Base-by-base conservation (phyloP, 2,113 vertebrate genomes). In the Chiloscyllium plagiosum region DNA sequence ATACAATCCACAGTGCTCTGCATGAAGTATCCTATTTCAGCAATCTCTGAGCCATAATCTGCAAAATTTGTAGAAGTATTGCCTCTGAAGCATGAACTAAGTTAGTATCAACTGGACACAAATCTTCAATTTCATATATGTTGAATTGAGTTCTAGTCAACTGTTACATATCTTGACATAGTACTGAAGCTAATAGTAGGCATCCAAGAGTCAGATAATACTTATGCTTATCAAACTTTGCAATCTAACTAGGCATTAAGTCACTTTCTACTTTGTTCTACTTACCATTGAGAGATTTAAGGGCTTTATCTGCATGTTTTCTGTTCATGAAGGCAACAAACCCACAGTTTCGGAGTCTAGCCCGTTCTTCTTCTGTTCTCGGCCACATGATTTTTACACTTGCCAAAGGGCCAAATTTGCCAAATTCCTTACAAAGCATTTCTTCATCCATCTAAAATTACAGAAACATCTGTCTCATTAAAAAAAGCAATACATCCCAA, bases 321-420 rank as follows among this genome's bases (percentile, higher is more conserved):
- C 98, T 97, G 7, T 98, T 98, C 98, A 98, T 98, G 96, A 98
- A 98, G 65, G 98, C 98, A 96, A 98, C 98, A 61, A 98, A 98
- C 94, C 98, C 98, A 80, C 98, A 97, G 96, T 98, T 98, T 26
- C 98, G 97, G 56, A 97, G 97, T 96, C 98, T 96, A 80, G 97
- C 97, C 90, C 98, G 97, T 96, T 98, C 98, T 96, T 98, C 98
- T 0, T 98, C 98, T 0, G 97, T 98, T 33, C 98, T 97, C 17
- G 98, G 98, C 98, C 98, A 98, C 98, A 98, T 98, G 17, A 98
- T 98, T 97, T 98, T 98, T 69, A 98, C 98, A 24, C 98, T 98
- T 96, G 98, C 98, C 96, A 98, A 97, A 0, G 98, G 98, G 1
- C 98, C 98, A 68, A 98, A 98, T 96, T 98, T 98, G 26, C 98